Base-by-base conservation (phyloP, 2,888 invertebrate genomes). In the Daptonema setosum region DNA sequence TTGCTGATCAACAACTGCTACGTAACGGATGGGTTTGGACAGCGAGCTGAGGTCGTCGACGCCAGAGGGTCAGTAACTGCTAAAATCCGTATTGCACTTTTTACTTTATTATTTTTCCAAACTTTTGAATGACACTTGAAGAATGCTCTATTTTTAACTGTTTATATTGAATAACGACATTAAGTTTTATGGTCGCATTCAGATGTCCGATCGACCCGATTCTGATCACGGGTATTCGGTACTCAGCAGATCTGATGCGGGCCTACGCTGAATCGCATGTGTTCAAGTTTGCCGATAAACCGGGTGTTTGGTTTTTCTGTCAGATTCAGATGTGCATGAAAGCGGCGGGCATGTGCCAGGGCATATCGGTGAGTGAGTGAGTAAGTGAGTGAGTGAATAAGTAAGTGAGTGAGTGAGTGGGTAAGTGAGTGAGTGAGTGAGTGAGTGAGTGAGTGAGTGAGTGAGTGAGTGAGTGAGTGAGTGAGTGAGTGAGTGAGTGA, bases 291-390 rank as follows among this genome's bases (percentile, higher is more conserved):
- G 69, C 69, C 8, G 69, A 69, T 57, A 64, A 65, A 48, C 69
- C 69, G n/a, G 69, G 66, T 26, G 66, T 69, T 24, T 69, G 69
- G 69, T 69, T 69, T 62, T 70, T 69, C 62, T 69, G 69, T 56
- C 68, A 70, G 59, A 66, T 69, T 24, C 66, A 67, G 54, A 70
- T 70, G 69, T 69, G 69, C 60, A 70, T 69, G 69, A 70, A 70
- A 55, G 62, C 61, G 41, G 60, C 61, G 50, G 65, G 67, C 56
- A 65, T 68, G 67, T 68, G 68, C 55, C 60, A 65, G 20, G 67
- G 67, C 1, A 61, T 66, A 45, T 66, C 68, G 60, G 67, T 67
- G 55, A 52, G 62, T 52, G 24, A n/a, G n/a, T n/a, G n/a, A n/a
- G n/a, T n/a, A n/a, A n/a, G n/a, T n/a, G n/a, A n/a, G n/a, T n/a